Evolutionary conservation across 2,797 vertebrate species (phyloP).

Genomic region (Poecilia gillii): DNA sequence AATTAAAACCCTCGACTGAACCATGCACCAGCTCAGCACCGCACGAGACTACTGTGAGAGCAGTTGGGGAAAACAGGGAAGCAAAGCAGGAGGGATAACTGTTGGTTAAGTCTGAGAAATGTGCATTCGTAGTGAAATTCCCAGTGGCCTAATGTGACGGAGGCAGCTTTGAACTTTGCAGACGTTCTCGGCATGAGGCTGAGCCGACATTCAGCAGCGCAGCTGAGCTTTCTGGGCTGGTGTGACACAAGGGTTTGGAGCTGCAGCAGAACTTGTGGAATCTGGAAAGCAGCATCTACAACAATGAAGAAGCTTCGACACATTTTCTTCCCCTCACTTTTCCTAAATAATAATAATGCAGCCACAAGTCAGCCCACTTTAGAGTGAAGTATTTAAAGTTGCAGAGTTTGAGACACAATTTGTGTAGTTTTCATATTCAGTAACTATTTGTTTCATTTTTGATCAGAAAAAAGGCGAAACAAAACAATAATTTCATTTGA

Average conservation of each 20-base stretch:
- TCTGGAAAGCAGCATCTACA: constrained; percentile 19
- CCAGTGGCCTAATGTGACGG: constrained; percentile 39
- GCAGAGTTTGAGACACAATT: not conserved
- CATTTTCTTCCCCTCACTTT: not conserved
- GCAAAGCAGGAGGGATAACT: constrained; percentile 40
- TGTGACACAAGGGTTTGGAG: constrained; percentile 39
- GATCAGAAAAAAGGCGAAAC: not conserved
- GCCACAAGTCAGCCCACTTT: constrained; percentile 37
- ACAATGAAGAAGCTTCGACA: not conserved
- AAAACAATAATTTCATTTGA: constrained; percentile 21
- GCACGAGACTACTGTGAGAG: constrained; percentile 10
- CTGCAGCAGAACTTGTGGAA: constrained; percentile 23
- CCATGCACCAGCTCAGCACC: constrained; percentile 32
- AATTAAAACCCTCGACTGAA: constrained; percentile 34
- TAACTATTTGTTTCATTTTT: constrained; percentile 17
- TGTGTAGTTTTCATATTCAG: constrained; percentile 7
- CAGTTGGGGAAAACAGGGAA: constrained; percentile 17
- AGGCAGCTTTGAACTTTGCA: constrained; percentile 61
- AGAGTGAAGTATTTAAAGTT: not conserved
- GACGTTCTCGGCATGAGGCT: constrained; percentile 57
- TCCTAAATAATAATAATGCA: constrained; percentile 8
- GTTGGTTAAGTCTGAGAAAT: constrained; percentile 47
- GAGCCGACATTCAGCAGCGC: constrained; percentile 32
- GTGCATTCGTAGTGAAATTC: constrained; percentile 59
- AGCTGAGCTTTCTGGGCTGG: constrained; percentile 24